Evolutionary conservation across 2,888 invertebrate species (phyloP), one percentile per base, ranked within the genome.

Genomic region (Tinea trinotella): DNA sequence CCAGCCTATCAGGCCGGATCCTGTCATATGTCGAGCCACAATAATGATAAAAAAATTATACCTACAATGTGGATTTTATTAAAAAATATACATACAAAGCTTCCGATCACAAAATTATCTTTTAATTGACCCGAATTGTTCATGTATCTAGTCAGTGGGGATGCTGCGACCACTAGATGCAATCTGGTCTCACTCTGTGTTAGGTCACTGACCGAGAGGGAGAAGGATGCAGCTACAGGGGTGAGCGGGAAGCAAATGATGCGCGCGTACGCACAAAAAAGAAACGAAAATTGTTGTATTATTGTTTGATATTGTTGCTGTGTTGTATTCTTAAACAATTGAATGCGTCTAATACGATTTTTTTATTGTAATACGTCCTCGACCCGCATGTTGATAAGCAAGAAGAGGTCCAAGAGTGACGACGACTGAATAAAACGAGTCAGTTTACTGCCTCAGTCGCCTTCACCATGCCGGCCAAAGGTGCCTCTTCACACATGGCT

Each of bases 211-310:
- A 80, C 84, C 84, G 74, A 57, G 66, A 60, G 71, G 83, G 67
- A 56, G 74, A 66, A 50, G 19, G 76, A 81, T 62, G 60, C 63
- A 63, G 64, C 57, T 66, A 69, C 60, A 66, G 61, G 75, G 61
- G 63, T 63, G 73, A 81, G 62, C 62, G 72, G 61, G 72, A 77
- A 67, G 64, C 65, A 66, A 65, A 71, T 66, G 69, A 74, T 80
- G 80, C 79, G 80, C 79, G 80, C 83, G 83, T 85, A 84, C 85
- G 82, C 84, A 82, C 76, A 76, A 76, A 82, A 82, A 79, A 81
- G 76, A 77, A 84, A 82, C 78, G 73, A 78, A 84, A 79, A 80
- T 78, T 63, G 77, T 82, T 80, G 71, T 82, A 71, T 77, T 76
- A 78, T 74, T 80, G 76, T 80, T 76, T 75, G 74, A 73, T 75